These are phyloP conservation scores for Parnassius smintheus DNA, from an alignment of 2,888 invertebrate species.

Conservation along the genomic window DNA sequence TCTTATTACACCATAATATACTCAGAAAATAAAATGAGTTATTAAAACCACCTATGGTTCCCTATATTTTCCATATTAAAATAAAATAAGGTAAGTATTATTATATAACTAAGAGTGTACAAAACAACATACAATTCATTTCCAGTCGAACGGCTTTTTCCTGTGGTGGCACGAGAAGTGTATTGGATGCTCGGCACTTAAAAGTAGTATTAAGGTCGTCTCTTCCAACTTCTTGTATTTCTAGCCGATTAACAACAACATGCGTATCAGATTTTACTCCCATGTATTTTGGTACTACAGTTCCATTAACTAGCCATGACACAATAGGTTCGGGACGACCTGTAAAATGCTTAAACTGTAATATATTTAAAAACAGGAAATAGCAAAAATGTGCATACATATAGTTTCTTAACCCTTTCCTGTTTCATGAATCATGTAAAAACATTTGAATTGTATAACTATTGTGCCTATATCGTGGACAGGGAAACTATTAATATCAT, in stretches of 20 bases:
- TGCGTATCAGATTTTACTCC: slow-evolving; percentile 86
- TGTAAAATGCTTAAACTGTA: slow-evolving; percentile 46
- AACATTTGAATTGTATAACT: too few species aligned
- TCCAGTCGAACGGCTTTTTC: slow-evolving; percentile 91
- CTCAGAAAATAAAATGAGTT: too few species aligned
- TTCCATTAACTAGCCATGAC: slow-evolving; percentile 89
- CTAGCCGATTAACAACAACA: slow-evolving; percentile 89
- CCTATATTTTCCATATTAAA: too few species aligned
- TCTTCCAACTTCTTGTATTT: slow-evolving; percentile 86
- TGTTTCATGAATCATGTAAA: too few species aligned
- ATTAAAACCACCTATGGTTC: too few species aligned
- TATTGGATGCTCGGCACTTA: slow-evolving; percentile 93
- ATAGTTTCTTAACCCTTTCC: too few species aligned
- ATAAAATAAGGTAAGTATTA: too few species aligned
- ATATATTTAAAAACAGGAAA: too few species aligned
- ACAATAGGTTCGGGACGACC: slow-evolving; percentile 91
- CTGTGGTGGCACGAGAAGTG: slow-evolving; percentile 90
- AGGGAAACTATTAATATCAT: too few species aligned
- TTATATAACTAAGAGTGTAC: background rate
- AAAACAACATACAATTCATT: slow-evolving; percentile 86
- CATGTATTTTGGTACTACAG: slow-evolving; percentile 85
- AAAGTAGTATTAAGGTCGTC: slow-evolving; percentile 92
- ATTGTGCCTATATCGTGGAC: too few species aligned
- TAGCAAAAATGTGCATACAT: too few species aligned
- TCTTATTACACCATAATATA: too few species aligned